Conservation (phyloP, 2,888 invertebrate genomes). For the Muscina levida region DNA sequence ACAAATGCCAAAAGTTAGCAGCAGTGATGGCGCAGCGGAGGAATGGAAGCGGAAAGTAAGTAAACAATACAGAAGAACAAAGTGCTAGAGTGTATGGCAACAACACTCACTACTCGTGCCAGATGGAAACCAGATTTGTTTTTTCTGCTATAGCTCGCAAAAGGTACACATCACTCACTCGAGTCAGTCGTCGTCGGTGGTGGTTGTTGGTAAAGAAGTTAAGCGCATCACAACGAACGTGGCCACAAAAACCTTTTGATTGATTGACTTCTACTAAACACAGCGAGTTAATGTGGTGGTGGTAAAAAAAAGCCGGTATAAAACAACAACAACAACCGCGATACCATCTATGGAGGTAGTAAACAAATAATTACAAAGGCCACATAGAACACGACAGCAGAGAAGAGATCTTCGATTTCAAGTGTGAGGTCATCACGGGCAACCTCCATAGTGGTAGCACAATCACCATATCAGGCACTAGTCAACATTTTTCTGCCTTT, state of each 20-base stretch:
- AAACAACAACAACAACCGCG: conserved; percentile 27
- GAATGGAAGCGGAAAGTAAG: conserved; percentile 8
- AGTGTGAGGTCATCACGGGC: conserved; percentile 58
- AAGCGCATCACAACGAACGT: conserved; percentile 50
- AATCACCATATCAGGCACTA: too few relatives aligned
- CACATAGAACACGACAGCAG: conserved; percentile 20
- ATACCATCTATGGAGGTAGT: conserved; percentile 31
- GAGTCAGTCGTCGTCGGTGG: conserved; percentile 19
- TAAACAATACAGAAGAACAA: conserved; percentile 27
- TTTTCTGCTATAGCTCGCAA: conserved; percentile 40
- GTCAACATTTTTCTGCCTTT: not conserved
- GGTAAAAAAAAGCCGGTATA: conserved; percentile 58
- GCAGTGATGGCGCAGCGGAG: conserved; percentile 8
- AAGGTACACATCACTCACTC: conserved; percentile 28
- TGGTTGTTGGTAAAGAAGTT: conserved; percentile 46
- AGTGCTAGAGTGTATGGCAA: not conserved
- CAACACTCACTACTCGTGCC: not conserved
- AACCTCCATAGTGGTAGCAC: conserved; percentile 12
- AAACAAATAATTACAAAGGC: conserved; percentile 41
- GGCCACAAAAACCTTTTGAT: conserved; percentile 41
- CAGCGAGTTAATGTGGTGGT: conserved; percentile 28
- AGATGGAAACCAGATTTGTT: conserved; percentile 61
- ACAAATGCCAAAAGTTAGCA: conserved; percentile 49
- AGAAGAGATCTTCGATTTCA: conserved; percentile 43
- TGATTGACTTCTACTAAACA: conserved; percentile 43